Percentiles rank a stretch among this genome's conserved stretches.
Evolutionary conservation across 2,797 vertebrate species (phyloP).

Genomic region (Discoglossus pictus): DNA sequence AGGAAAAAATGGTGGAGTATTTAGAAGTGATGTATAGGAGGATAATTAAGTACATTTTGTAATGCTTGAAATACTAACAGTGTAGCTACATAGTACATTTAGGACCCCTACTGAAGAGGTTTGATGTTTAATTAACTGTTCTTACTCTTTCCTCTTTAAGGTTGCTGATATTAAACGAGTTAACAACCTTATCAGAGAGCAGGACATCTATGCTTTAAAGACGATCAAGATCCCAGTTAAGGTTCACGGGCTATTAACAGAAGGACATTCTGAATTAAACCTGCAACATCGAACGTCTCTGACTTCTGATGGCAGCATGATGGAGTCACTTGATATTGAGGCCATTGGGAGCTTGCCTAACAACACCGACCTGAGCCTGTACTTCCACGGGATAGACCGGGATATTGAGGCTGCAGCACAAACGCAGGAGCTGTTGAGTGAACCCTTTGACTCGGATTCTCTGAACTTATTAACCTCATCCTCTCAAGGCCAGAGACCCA

Average conservation of each 20-base stretch:
- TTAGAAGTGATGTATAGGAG: too few relatives aligned
- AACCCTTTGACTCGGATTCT: conserved; percentile 47
- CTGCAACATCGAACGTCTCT: conserved; percentile 37
- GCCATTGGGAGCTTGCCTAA: not conserved
- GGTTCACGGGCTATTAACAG: conserved; percentile 80
- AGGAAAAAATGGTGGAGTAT: too few relatives aligned
- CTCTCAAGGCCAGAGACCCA: not conserved
- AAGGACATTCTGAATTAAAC: conserved; percentile 60
- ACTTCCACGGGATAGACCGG: conserved; percentile 83
- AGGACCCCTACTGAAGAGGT: too few relatives aligned
- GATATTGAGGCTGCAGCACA: conserved; percentile 80
- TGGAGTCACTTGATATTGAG: conserved; percentile 41
- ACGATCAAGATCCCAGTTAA: conserved; percentile 89
- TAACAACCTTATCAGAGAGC: conserved; percentile 91
- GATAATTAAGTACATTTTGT: too few relatives aligned
- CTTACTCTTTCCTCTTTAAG: conserved; percentile 60
- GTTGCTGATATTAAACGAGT: conserved; percentile 90
- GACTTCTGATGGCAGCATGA: conserved; percentile 10
- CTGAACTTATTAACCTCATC: conserved; percentile 22
- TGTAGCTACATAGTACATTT: too few relatives aligned
- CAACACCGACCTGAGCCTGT: conserved; percentile 68
- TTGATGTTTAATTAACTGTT: too few relatives aligned
- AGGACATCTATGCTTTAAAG: conserved; percentile 90
- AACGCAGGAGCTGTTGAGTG: conserved; percentile 59
- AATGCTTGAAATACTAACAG: too few relatives aligned